phyloP scores from a whole-genome alignment of 1,140 invertebrate genomes.

The Temnothorax longispinosus region DNA sequence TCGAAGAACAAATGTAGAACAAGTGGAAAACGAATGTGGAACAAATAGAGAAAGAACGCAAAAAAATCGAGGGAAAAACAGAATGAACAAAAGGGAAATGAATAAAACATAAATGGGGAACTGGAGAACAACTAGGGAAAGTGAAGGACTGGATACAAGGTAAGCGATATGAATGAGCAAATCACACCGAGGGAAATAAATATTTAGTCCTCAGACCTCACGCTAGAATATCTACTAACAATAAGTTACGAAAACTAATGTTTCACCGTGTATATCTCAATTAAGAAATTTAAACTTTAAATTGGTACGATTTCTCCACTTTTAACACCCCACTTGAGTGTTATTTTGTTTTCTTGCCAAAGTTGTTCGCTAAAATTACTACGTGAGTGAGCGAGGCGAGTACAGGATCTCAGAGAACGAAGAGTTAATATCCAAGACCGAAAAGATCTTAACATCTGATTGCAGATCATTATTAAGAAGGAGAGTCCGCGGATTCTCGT shows the following conservation, averaged over 20 bases:
- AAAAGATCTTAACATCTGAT: background rate
- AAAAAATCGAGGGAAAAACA: background rate
- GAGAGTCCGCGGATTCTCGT: background rate
- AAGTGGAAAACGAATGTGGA: background rate
- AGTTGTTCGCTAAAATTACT: conserved; percentile 1
- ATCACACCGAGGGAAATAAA: background rate
- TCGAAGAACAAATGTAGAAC: background rate
- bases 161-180: background rate
- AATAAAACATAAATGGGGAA: background rate
- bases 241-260: background rate
- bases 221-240: background rate
- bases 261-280: background rate
- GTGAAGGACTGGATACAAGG: no score
- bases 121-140: background rate
- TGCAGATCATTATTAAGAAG: background rate
- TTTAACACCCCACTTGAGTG: background rate
- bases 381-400: background rate
- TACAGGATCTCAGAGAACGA: background rate
- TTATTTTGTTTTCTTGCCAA: background rate
- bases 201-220: background rate
- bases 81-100: background rate
- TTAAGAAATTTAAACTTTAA: conserved; percentile 17
- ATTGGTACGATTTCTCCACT: conserved; percentile 7
- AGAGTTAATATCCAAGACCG: background rate
- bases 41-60: background rate